Base-by-base conservation (phyloP, 2,888 invertebrate species). In the Ceraclea dissimilis region DNA sequence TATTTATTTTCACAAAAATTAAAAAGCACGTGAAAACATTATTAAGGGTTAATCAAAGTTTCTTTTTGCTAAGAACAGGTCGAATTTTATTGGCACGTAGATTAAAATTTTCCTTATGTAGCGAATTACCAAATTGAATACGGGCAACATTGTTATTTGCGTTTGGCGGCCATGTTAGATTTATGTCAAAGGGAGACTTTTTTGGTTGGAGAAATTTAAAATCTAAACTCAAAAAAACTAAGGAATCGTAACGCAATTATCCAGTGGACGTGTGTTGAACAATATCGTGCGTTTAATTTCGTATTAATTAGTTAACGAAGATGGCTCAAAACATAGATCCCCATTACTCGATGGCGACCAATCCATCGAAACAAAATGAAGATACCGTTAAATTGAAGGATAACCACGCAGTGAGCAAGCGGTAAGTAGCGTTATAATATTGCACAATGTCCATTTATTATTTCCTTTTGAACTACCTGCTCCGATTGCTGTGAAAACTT, bases 351-450 rank as follows among this genome's bases (percentile, higher is more conserved):
- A 72, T 52, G 57, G 59, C 57, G 33, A 49, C 59, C 16, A 82
- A 85, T 70, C 80, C 81, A 63, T 77, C 81, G 62, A 91, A 91
- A 80, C 88, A 89, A 65, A 86, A 83, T 70, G 89, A 90, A 70
- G 90, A 89, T 69, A 85, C 84, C 64, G 84, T 86, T 68, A 86
- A 82, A 71, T 69, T 81, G 65, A 82, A 82, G 52, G 91, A 92
- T 74, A 90, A 88, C 77, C 91, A 92, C 74, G 90, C 91, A 70
- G 91, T 91, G 65, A 90, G 89, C 75, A 92, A 90, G 86, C 84
- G 91, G 91, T 90, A 75, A 76, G 79, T 26, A 22, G 47, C 13
- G 16, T 16, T 11, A 16, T 44, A 17, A 44, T 44, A 44, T 44
- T 8, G 8, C n/a, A 44, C 44, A 44, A 6, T 31, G 11, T 31